Evolutionary conservation across 2,888 invertebrate genomes (phyloP), one percentile per base, ranked within the genome.

Genomic region (Agrenia bidenticulata): DNA sequence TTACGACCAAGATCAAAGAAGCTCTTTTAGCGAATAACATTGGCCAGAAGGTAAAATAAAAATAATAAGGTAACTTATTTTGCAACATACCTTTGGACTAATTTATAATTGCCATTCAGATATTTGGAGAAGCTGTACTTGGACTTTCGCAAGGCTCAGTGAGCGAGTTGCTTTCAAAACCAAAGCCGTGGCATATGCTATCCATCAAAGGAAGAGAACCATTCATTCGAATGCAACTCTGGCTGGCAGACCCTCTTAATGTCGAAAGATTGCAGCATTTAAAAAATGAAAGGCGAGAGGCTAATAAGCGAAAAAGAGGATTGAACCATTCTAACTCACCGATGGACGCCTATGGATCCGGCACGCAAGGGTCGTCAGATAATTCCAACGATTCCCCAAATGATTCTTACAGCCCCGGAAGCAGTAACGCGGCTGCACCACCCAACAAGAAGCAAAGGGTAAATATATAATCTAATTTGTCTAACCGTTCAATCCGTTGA

Each of bases 161-260:
- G 13, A 96, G 95, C 78, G 99, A 99, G 81, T 83, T 99, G 69
- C 84, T 99, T 7, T 95, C 96, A 68, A 97, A 97, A 80, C 98
- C 98, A 2, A 98, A 98, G 78, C 97, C 97, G 0, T 98, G 98
- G 97, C 95, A 95, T 79, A 95, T 97, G 95, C 85, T 98, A 61
- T 96, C 95, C 79, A 94, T 96, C 79, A 97, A 97, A 80, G 98
- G 98, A 0, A 85, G 97, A 32, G 98, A 98, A 79, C 94, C 95
- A 0, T 95, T 95, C 81, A 94, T 95, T 74, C 84, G 94, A 59
- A 95, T 95, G 95, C 96, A 97, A 79, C 81, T 96, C 70, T 98
- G 98, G 98, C 84, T 97, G 37, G 91, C 92, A 77, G 97, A 98
- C 79, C 89, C 94, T 11, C 91, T 94, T 80, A 97, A 96, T 80